A percentile compares a stretch with the other conserved stretches of the same genome.
Conservation (phyloP, 2,113 vertebrate species). For the Hydrochoerus hydrochaeris region DNA sequence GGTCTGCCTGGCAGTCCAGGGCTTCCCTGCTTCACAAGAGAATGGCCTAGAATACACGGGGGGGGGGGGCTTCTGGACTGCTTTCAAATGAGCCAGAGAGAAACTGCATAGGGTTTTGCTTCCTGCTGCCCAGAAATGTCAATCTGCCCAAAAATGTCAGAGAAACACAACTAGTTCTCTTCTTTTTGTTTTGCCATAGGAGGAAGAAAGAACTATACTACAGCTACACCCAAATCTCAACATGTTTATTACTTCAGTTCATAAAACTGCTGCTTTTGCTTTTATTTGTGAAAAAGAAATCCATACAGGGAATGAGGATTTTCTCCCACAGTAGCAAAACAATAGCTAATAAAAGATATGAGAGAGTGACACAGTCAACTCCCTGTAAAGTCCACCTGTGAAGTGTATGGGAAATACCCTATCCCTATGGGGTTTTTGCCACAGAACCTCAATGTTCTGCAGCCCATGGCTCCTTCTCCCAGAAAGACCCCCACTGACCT, state of each 20-base stretch:
- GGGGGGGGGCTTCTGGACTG: background rate
- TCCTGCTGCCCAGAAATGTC: background rate
- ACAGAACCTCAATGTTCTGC: background rate
- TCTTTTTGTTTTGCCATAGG: background rate
- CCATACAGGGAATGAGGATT: background rate
- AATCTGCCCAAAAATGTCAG: background rate
- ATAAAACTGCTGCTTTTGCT: background rate
- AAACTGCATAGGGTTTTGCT: background rate
- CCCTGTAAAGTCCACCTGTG: background rate
- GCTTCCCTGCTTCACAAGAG: background rate
- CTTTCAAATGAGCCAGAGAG: background rate
- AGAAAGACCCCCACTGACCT: background rate
- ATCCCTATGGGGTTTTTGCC: background rate
- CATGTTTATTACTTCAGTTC: background rate
- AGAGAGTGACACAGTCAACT: background rate
- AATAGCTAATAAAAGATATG: background rate
- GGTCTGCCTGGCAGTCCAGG: accelerated
- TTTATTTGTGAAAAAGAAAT: constrained; percentile 29
- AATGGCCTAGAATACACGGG: background rate
- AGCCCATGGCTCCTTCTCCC: background rate
- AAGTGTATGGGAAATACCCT: background rate
- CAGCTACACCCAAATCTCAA: background rate
- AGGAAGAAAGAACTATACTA: background rate
- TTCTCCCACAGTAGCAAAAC: background rate
- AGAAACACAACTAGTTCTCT: background rate